A percentile compares a stretch with the other conserved stretches of the same genome.
These are phyloP conservation scores for Aeoliscus strigatus DNA, from an alignment of 2,797 vertebrate species.

Conservation along the genomic window DNA sequence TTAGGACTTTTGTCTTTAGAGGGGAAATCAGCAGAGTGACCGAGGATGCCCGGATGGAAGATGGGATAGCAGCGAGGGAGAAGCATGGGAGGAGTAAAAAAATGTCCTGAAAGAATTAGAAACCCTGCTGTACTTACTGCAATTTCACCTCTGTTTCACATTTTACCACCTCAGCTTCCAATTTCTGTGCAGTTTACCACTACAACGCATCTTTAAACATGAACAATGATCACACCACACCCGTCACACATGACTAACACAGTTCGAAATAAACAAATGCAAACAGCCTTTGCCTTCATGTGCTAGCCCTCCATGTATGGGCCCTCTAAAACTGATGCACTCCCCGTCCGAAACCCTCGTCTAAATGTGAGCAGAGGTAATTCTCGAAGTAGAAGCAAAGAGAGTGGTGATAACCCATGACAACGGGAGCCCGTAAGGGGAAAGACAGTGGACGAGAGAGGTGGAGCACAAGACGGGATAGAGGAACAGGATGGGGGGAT, in stretches of 20 bases:
- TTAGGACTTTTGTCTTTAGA: conserved; percentile 43
- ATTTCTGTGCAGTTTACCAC: conserved; percentile 10
- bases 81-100: conserved; percentile 46
- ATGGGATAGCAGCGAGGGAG: conserved; percentile 38
- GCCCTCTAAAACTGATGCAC: conserved; percentile 55
- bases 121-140: conserved; percentile 19
- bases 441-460: conserved; percentile 41
- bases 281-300: conserved; percentile 51
- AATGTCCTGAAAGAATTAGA: conserved; percentile 18
- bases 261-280: conserved; percentile 28
- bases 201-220: conserved; percentile 15
- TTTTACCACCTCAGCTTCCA: conserved; percentile 6
- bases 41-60: conserved; percentile 57
- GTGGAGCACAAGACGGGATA: conserved; percentile 51
- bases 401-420: conserved; percentile 50
- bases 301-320: conserved; percentile 52
- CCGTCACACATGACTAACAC: conserved; percentile 41
- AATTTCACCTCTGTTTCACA: conserved; percentile 2
- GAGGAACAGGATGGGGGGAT: conserved; percentile 55
- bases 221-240: conserved; percentile 39
- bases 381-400: conserved; percentile 58
- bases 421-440: conserved; percentile 38
- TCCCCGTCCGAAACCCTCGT: conserved; percentile 54
- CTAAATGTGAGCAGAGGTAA: conserved; percentile 62
- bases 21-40: conserved; percentile 32